phyloP scores from a whole-genome alignment of 2,888 invertebrate genomes.

The Cyclophora albipunctata region DNA sequence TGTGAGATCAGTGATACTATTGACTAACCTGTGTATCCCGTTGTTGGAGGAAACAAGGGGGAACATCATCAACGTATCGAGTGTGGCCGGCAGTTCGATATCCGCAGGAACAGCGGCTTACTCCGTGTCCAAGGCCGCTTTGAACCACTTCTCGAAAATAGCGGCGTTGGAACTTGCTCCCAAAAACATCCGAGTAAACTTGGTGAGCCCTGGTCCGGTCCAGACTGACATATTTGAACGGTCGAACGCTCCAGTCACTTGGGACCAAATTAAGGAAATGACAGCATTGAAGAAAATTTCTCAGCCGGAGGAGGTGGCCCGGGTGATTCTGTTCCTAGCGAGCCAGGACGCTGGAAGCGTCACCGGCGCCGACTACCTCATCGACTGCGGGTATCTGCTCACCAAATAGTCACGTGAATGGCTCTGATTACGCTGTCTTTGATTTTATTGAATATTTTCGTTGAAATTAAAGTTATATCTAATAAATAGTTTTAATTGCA shows the following conservation, averaged over 20 bases:
- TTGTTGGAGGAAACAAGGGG: conserved; percentile 34
- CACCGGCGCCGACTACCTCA: conserved; percentile 22
- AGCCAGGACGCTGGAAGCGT: conserved; percentile 30
- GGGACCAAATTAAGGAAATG: background rate
- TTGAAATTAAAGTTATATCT: too few species aligned
- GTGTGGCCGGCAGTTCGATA: conserved; percentile 13
- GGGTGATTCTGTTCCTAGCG: conserved; percentile 29
- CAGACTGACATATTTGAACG: conserved; percentile 64
- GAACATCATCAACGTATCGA: conserved; percentile 37
- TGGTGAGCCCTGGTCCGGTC: conserved; percentile 33
- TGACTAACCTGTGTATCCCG: conserved; percentile 31
- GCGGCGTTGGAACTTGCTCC: conserved; percentile 79
- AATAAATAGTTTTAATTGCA: too few species aligned
- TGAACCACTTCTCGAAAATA: conserved; percentile 29
- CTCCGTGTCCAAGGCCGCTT: conserved; percentile 28
- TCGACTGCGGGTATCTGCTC: conserved; percentile 21
- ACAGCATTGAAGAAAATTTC: conserved; percentile 27
- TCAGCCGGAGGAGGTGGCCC: conserved; percentile 28
- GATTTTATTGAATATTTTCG: too few species aligned
- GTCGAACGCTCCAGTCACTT: conserved; percentile 1
- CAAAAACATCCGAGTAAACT: conserved; percentile 81
- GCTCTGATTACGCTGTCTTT: background rate
- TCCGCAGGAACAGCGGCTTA: conserved; percentile 35
- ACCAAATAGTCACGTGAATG: background rate
- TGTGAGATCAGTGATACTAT: conserved; percentile 25